phyloP scores from a whole-genome alignment of 2,113 vertebrate genomes.

The Blennius ocellaris region DNA sequence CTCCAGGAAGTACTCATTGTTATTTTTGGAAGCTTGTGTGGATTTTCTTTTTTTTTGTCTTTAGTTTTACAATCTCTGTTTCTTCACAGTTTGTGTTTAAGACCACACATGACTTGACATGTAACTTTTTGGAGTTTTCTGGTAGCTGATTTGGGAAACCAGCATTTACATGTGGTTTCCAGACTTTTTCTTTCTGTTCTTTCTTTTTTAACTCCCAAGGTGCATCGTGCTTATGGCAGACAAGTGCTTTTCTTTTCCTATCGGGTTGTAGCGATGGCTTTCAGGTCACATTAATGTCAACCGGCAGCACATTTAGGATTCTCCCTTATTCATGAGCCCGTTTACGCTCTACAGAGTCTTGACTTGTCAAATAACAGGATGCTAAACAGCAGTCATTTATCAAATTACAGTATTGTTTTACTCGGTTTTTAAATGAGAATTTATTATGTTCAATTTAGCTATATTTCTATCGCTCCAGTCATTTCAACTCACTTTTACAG shows the following conservation, averaged over 20 bases:
- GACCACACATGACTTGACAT: too few relatives aligned
- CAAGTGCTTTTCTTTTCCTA: conserved; percentile 6
- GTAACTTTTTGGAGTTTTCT: conserved; percentile 12
- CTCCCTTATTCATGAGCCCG: not conserved
- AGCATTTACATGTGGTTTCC: not conserved
- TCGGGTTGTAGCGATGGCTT: not conserved
- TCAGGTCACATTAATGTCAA: conserved; percentile 28
- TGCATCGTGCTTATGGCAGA: not conserved
- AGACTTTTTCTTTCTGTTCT: not conserved
- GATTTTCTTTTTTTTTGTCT: conserved; percentile 10
- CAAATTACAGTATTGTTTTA: too few relatives aligned
- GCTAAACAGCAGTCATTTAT: too few relatives aligned
- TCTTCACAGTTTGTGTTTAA: too few relatives aligned
- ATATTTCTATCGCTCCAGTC: too few relatives aligned
- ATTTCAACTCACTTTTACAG: too few relatives aligned
- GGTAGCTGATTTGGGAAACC: not conserved
- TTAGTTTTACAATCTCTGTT: not conserved
- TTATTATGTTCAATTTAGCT: too few relatives aligned
- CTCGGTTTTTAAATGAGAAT: too few relatives aligned
- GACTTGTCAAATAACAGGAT: too few relatives aligned
- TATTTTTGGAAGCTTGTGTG: conserved; percentile 60
- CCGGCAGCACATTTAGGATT: conserved; percentile 1
- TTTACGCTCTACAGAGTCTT: not conserved
- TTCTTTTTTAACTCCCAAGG: not conserved
- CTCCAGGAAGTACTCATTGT: conserved; percentile 45